Conservation (phyloP, 1,140 invertebrate species). For the Diabrotica undecimpunctata region DNA sequence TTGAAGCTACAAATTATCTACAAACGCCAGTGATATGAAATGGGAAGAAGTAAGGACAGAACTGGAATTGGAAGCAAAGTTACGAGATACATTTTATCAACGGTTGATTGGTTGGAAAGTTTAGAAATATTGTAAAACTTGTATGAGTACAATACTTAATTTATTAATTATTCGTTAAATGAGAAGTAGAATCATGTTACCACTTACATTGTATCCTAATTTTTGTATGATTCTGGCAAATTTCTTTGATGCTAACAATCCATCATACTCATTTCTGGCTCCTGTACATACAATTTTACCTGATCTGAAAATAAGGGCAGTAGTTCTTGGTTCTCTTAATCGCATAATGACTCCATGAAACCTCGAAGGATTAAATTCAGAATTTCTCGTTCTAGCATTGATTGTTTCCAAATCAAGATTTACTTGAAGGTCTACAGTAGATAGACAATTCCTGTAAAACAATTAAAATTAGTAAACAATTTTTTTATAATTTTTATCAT, state of each 20-base stretch:
- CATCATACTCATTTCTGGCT: slow-evolving; percentile 92
- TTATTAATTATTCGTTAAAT: no score
- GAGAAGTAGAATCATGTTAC: no score
- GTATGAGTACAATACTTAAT: no score
- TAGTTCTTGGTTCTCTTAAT: slow-evolving; percentile 93
- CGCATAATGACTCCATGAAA: slow-evolving; percentile 99
- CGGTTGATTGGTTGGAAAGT: no score
- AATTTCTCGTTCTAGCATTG: slow-evolving; percentile 94
- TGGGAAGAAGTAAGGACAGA: no score
- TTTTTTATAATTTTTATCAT: not conserved
- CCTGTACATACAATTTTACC: slow-evolving; percentile 99
- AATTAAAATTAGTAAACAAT: no score
- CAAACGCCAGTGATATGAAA: no score
- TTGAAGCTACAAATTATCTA: no score
- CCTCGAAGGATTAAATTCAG: slow-evolving; percentile 97
- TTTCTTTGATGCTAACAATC: slow-evolving; percentile 89
- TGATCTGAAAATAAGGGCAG: slow-evolving; percentile 95
- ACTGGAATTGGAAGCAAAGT: no score
- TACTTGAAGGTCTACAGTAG: slow-evolving; percentile 88
- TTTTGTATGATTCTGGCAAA: slow-evolving; percentile 99
- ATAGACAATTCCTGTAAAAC: slow-evolving; percentile 81
- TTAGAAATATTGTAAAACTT: no score
- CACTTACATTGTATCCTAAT: slow-evolving; percentile 88
- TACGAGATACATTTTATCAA: no score
- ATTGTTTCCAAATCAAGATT: slow-evolving; percentile 86